Evolutionary conservation across 2,888 invertebrate genomes (phyloP), one percentile per base, ranked within the genome.

Genomic region (Drosophila quasianomalipes): DNA sequence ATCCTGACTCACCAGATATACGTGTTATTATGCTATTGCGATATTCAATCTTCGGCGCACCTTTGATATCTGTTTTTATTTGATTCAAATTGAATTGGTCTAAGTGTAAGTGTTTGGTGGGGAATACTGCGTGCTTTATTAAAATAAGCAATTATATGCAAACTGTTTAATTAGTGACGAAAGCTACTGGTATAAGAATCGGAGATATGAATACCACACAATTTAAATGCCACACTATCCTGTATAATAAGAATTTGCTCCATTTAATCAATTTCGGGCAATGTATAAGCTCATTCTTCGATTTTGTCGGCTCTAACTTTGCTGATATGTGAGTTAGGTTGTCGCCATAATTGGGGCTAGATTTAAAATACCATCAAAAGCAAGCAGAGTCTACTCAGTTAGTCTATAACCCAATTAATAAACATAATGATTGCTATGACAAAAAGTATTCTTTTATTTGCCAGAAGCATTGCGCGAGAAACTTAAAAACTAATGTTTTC

Each of bases 361-460:
- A 47, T 47, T 47, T 47, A 1, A 47, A 26, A 26, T 47, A 9
- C 26, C 26, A 16, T 26, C 16, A 16, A 47, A 26, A 47, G 26
- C 4, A 26, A 26, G 9, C 9, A 9, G 26, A 16, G 16, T 16
- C 22, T 28, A 4, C 47, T 26, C 47, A 9, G 16, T 2, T 16
- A 26, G 47, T 16, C 16, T 7, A 4, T 4, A 26, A 26, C 9
- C 9, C 26, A 47, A 47, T 28, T 47, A 4, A 9, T 16, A 47
- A 47, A 26, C 47, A 47, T 47, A 16, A 9, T 47, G 16, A 26
- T 47, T 47, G 47, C 47, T 26, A 26, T 47, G 47, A 47, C 47
- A 47, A 26, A 44, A 47, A 47, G 47, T 47, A 9, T 16, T 47
- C 16, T 47, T 47, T 47, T 47, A 47, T 47, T 47, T 47, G 47